Evolutionary conservation across 2,797 vertebrate species (phyloP).

Genomic region (Acanthurus lineatus): DNA sequence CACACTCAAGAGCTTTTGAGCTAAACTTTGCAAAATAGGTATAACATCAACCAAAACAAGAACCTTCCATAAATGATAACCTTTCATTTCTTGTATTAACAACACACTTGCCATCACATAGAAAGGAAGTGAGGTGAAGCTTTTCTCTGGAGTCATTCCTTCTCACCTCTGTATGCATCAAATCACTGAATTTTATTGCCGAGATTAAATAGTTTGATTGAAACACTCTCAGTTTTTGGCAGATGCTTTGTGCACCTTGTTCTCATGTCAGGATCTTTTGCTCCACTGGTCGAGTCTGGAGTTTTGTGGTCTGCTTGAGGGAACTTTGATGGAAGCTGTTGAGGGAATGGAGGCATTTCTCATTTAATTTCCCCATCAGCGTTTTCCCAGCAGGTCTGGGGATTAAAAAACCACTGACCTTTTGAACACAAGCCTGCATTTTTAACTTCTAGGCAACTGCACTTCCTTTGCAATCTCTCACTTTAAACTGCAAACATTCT

Average conservation of each 20-base stretch:
- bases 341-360: constrained; percentile 30
- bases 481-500: constrained; percentile 19
- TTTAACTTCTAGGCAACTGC: constrained; percentile 26
- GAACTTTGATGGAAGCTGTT: constrained; percentile 24
- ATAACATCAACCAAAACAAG: neutral
- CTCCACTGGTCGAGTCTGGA: neutral
- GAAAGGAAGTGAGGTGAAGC: neutral
- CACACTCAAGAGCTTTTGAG: neutral
- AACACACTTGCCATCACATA: neutral
- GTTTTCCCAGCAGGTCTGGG: constrained; percentile 32
- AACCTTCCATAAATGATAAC: neutral
- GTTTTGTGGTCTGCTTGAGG: constrained; percentile 11
- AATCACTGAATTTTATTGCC: neutral
- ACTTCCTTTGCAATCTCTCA: constrained; percentile 26
- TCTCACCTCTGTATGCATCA: neutral
- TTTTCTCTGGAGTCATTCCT: neutral
- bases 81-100: neutral
- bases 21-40: neutral
- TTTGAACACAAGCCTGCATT: constrained; percentile 41
- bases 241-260: neutral
- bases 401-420: constrained; percentile 67
- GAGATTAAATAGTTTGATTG: too few species aligned
- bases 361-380: constrained; percentile 23
- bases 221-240: too few species aligned
- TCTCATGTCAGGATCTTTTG: constrained; percentile 9